Evolutionary conservation across 2,888 invertebrate species (phyloP).

Genomic region (Drosophila meridionalis): DNA sequence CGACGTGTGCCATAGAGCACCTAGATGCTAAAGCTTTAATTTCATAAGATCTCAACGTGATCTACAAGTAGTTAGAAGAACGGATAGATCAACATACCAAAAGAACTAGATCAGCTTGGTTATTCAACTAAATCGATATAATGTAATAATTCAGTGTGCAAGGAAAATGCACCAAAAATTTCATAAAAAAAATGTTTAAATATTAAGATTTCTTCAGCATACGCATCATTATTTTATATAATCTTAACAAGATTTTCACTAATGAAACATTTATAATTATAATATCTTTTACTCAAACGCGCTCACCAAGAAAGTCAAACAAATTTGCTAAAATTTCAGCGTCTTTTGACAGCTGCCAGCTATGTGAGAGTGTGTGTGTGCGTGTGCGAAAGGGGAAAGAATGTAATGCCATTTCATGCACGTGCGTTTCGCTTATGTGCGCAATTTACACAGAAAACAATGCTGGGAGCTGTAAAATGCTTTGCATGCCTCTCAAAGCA

Average conservation of each 20-base stretch:
- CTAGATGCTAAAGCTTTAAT: no score
- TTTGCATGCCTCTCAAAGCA: conserved; percentile 54
- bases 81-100: not conserved
- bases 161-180: not conserved
- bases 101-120: not conserved
- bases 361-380: not conserved
- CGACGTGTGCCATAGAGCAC: no score
- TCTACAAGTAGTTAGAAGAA: not conserved
- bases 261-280: not conserved
- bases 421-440: conserved; percentile 55
- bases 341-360: conserved; percentile 15
- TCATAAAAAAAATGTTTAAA: not conserved
- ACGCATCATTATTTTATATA: not conserved
- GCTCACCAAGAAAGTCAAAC: conserved; percentile 11
- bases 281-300: not conserved
- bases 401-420: conserved; percentile 63
- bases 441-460: conserved; percentile 40
- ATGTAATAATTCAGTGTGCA: not conserved
- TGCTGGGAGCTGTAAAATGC: conserved; percentile 52
- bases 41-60: no score
- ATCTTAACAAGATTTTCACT: not conserved
- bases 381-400: conserved; percentile 26
- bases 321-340: conserved; percentile 30
- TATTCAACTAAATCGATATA: no score
- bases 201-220: not conserved